Evolutionary conservation across 2,888 invertebrate species (phyloP), one percentile per base, ranked within the genome.

Genomic region (Cheiracanthium punctorium): DNA sequence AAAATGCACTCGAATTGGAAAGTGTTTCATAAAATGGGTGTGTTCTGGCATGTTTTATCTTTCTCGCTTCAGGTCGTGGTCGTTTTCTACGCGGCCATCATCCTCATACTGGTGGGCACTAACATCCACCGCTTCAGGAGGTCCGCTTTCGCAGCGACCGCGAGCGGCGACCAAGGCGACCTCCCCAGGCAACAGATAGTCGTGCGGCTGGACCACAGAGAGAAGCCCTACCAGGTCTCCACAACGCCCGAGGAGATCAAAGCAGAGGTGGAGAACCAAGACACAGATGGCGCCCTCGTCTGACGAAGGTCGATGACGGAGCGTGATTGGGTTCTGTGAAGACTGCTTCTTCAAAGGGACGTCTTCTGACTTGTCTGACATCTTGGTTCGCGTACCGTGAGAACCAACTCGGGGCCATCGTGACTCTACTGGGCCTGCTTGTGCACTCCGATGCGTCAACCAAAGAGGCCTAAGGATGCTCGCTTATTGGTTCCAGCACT

Each of bases 31-130:
- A n/a, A n/a, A n/a, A n/a, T n/a, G n/a, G n/a, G n/a, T n/a, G n/a
- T n/a, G n/a, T n/a, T n/a, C n/a, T n/a, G n/a, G n/a, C n/a, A n/a
- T n/a, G n/a, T n/a, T 37, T 37, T 37, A 4, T 37, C 37, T 70
- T 67, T 20, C n/a, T n/a, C 4, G 12, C 10, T 20, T 32, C 87
- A 91, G 91, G 91, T 91, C 17, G 91, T 91, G 52, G 90, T 91
- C 48, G 90, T 91, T 20, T 91, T 91, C 88, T 91, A 91, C 89
- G 91, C 91, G 12, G 91, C 91, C 58, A 91, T 91, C 82, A 91
- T 91, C 71, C 90, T 91, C 58, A 90, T 91, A 67, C 90, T 91
- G n/a, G 89, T 91, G 67, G 91, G 91, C 33, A 91, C 91, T 69
- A 91, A 91, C 88, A 89, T 91, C 67, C 90, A 90, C n/a, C 89